Evolutionary conservation across 2,888 invertebrate species (phyloP).

Genomic region (Eutolmus rufibarbis): DNA sequence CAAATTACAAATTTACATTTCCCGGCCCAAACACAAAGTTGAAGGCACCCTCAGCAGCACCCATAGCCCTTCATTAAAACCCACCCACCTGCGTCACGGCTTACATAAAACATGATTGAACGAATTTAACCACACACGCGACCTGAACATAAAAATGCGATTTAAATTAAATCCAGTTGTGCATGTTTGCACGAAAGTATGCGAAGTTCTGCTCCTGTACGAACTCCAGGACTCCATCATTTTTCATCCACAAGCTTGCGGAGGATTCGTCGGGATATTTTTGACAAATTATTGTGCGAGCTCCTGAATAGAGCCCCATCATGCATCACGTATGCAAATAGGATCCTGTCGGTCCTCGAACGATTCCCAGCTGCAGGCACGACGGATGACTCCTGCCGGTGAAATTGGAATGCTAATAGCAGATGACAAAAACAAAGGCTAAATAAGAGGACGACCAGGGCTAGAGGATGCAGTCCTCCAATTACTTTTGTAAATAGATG

Average conservation of each 20-base stretch:
- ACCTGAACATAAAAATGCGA: neutral
- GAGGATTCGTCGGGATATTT: neutral
- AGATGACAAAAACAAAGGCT: neutral
- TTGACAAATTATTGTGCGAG: neutral
- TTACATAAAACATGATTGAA: neutral
- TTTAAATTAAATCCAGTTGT: neutral
- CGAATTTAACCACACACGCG: neutral
- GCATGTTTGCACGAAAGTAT: neutral
- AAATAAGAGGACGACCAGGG: neutral
- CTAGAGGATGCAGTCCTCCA: neutral
- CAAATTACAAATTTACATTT: neutral
- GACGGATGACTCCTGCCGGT: neutral
- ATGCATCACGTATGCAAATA: neutral
- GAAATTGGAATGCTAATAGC: neutral
- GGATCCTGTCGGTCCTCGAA: neutral
- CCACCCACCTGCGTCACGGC: neutral
- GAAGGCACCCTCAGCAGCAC: neutral
- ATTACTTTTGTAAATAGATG: neutral
- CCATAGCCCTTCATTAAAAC: neutral
- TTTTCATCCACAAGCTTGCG: neutral
- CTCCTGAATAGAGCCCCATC: neutral
- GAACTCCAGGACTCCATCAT: neutral
- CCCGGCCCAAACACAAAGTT: neutral
- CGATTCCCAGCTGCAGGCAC: neutral
- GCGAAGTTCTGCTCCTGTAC: neutral